Evolutionary conservation across 2,888 invertebrate genomes (phyloP), one percentile per base, ranked within the genome.

Genomic region (Oscheius onirici): DNA sequence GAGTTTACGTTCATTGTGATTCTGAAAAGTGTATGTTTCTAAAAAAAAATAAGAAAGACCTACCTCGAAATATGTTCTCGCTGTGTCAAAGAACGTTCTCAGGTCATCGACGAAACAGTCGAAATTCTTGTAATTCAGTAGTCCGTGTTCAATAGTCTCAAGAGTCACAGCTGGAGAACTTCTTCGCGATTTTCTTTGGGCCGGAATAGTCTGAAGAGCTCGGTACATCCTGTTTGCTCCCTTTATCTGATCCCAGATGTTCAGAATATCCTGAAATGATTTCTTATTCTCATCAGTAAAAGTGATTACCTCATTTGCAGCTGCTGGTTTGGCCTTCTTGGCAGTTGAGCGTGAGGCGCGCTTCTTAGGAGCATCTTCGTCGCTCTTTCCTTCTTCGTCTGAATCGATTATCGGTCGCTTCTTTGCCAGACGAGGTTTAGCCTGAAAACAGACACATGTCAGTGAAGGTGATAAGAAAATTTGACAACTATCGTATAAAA

Each of bases 51-150:
- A 10, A 17, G 6, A 22, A 28, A 24, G 43, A 43, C 41, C 11
- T 28, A 68, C 68, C 57, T 68, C 68, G 43, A 68, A 68, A 43
- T 68, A 68, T 5, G 26, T 28, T 22, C 43, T 44, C n/a, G 68
- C 68, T 15, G 41, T 17, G 28, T 6, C 49, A 3, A 68, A 28
- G 46, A 57, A 68, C 1, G 28, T 28, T 17, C 54, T 17, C 26
- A 68, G 34, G 43, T 68, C 68, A 11, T 22, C 20, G 13, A 34
- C 51, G 28, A 68, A 68, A 13, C 41, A 17, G 11, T 57, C 44
- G 15, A 57, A 55, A 13, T n/a, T 15, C 13, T 43, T 17, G 44
- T 68, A 68, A 40, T 57, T 26, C 11, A 20, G 6, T 3, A 63
- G 49, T 26, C 34, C 20, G 10, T 28, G 26, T 28, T 63, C 63